Base-by-base conservation (phyloP, 1,140 invertebrate species). In the Calycopis cecrops region DNA sequence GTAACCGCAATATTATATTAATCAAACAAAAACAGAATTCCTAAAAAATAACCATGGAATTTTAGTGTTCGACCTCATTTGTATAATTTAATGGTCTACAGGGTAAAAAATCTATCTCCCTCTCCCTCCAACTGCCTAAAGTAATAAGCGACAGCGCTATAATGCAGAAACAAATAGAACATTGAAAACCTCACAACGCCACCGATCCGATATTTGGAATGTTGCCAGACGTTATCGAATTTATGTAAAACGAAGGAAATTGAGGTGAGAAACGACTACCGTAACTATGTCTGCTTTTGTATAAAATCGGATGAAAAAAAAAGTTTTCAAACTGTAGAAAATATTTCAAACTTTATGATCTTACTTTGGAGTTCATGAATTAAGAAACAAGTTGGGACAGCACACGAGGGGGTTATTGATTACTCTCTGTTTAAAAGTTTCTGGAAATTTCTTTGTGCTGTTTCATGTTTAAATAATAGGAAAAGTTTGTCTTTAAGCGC, bases 231-330 rank as follows among this genome's bases (percentile, higher is more conserved):
- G 63, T 77, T 78, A 79, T 76, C 75, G 68, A 73, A 75, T 76
- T 76, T 65, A 72, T 76, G 69, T 76, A 76, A 74, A 73, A 72
- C 59, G 76, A 75, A 73, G 69, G 69, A 76, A 79, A 77, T 78
- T 73, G 69, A 74, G 73, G 71, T 76, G 72, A 72, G 74, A 77
- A 74, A 74, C 61, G 64, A 60, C 65, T 66, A 64, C 60, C 61
- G 62, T 63, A 73, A 64, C 64, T 69, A 67, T 64, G 62, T 63
- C 57, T 63, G 60, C 59, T 59, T 69, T 71, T 59, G 57, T 56
- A 52, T 60, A 54, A 65, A 61, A 60, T 53, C 35, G 38, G 42
- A 28, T 54, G 28, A 54, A 57, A 58, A 56, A 60, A 63, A 59
- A 62, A 58, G 50, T 57, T 54, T 17, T 11, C 44, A 47, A 42